phyloP scores from a whole-genome alignment of 2,113 vertebrate genomes.

The Dasypus novemcinctus region DNA sequence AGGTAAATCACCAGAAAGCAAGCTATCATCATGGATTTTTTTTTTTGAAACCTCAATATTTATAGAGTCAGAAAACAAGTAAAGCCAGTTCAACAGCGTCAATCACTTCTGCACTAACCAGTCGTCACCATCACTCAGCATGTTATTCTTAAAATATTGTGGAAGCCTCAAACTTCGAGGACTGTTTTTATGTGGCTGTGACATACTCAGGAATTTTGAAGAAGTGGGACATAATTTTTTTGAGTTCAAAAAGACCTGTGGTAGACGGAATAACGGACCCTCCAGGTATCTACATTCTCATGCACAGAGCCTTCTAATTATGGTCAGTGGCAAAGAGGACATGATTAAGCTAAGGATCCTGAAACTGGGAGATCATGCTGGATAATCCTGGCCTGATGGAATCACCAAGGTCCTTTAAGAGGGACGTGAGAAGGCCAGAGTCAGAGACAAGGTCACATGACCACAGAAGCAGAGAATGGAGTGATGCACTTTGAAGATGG shows the following conservation, averaged over 20 bases:
- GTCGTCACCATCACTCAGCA: no score
- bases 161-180: no score
- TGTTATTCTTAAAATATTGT: accelerated
- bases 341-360: neutral
- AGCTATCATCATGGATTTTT: neutral
- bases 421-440: neutral
- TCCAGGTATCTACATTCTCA: accelerated
- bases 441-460: no score
- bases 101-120: no score
- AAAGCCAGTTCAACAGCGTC: neutral
- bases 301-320: neutral
- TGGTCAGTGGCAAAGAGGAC: accelerated
- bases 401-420: neutral
- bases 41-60: accelerated
- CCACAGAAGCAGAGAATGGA: accelerated
- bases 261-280: neutral
- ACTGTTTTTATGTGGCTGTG: neutral
- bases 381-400: neutral
- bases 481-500: neutral
- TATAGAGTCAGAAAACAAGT: accelerated
- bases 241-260: neutral
- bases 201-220: neutral
- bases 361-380: neutral
- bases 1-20: neutral
- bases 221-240: neutral